These are phyloP conservation scores for Uromys caudimaculatus DNA, from an alignment of 2,797 vertebrate genomes.

Conservation along the genomic window DNA sequence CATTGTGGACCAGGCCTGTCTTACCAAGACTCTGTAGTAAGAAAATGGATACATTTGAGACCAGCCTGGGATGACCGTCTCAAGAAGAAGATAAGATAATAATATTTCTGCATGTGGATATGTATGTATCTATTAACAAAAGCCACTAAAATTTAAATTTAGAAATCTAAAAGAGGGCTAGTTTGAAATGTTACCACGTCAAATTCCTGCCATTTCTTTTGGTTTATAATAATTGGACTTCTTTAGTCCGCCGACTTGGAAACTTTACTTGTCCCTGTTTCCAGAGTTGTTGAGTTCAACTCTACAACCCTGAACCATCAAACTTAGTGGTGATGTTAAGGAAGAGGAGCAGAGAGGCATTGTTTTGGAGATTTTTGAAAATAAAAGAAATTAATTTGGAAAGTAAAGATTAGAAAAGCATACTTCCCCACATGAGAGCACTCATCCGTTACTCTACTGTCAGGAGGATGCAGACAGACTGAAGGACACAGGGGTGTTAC, in stretches of 20 bases:
- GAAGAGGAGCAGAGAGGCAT: not conserved
- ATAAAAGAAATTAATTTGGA: constrained; percentile 11
- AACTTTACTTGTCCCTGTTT: not conserved
- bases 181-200: not conserved
- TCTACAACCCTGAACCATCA: not conserved
- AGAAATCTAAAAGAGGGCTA: not conserved
- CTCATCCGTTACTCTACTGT: not conserved
- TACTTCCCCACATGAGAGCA: not conserved
- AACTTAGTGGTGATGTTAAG: not conserved
- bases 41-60: not conserved
- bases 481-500: too few relatives aligned
- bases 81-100: not conserved
- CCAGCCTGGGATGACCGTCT: not conserved
- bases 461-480: too few relatives aligned
- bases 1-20: too few relatives aligned
- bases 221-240: constrained; percentile 12
- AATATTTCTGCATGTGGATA: not conserved
- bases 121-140: not conserved
- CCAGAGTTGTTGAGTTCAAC: constrained; percentile 20
- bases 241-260: constrained; percentile 9
- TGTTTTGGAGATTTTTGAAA: constrained; percentile 7
- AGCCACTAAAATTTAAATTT: not conserved
- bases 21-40: too few relatives aligned
- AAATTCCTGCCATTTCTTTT: not conserved
- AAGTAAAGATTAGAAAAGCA: not conserved